Evolutionary conservation across 2,113 vertebrate species (phyloP), one percentile per base, ranked within the genome.

Genomic region (Zosterops hypoxanthus): DNA sequence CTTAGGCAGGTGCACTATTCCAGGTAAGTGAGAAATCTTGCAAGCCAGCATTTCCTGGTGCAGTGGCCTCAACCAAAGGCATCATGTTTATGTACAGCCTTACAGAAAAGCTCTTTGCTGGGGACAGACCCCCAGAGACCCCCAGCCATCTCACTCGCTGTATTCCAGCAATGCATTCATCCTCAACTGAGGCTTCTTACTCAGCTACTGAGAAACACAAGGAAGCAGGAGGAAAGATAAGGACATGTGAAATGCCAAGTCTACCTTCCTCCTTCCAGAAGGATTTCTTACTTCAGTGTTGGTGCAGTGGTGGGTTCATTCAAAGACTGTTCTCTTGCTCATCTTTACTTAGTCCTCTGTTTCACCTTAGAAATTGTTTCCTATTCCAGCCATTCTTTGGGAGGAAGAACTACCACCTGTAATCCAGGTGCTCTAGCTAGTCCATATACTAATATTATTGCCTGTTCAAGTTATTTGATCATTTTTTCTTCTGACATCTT

Each of bases 401-500:
- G 65, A 89, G 21, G 71, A 78, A 92, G 52, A 57, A 8, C 42
- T 55, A 44, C 50, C 68, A 82, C 87, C 87, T 95, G 90, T 86
- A 49, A 56, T 70, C 50, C 76, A 94, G 78, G 68, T 86, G 76
- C 82, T 66, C 2, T 41, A 86, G 42, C 46, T 70, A 52, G 42
- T 76, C 70, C 42, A 3, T 72, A 26, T 72, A 41, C 64, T 90
- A 39, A 12, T 39, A 5, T 66, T 97, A 73, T 41, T 95, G 44
- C 55, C 56, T 94, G 82, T 82, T 86, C 42, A 85, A 82, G 47
- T 82, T 91, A 66, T 59, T 92, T 87, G 89, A 87, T 91, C 46
- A 55, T 82, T 92, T 89, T 68, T 53, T 65, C 63, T 65, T 42
- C 61, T 91, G 68, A 59, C 63, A 41, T 94, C 75, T 65, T 93